Percentiles rank a stretch among this genome's conserved stretches.
These are phyloP conservation scores for Lamellibrachia luymesi DNA, from an alignment of 1,140 invertebrate species.

Conservation along the genomic window DNA sequence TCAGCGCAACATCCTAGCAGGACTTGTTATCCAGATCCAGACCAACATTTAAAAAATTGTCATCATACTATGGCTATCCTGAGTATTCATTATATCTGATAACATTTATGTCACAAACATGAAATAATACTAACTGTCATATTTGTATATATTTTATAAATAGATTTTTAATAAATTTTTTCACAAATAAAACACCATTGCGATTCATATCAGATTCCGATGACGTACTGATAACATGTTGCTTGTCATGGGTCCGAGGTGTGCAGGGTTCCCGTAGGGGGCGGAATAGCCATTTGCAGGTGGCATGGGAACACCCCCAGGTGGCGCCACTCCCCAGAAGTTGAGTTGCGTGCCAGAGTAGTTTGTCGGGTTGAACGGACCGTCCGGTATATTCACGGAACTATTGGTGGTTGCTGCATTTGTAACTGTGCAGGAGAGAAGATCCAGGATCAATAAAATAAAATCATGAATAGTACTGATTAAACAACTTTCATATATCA, in stretches of 20 bases:
- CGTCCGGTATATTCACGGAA: constrained; percentile 33
- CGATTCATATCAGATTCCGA: background rate
- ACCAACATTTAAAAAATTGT: too few relatives aligned
- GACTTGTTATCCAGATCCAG: too few relatives aligned
- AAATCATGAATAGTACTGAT: background rate
- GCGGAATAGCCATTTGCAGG: constrained; percentile 9
- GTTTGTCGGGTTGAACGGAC: constrained; percentile 55
- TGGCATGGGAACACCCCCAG: constrained; percentile 14
- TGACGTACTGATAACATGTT: constrained; percentile 19
- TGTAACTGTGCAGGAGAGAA: background rate
- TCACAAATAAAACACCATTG: background rate
- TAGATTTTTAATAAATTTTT: background rate
- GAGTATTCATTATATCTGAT: too few relatives aligned
- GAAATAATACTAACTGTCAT: too few relatives aligned
- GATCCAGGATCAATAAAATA: background rate
- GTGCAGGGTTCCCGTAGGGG: background rate
- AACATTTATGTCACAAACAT: too few relatives aligned
- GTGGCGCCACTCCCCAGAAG: constrained; percentile 51
- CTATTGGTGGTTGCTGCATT: background rate
- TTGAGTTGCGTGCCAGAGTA: constrained; percentile 58
- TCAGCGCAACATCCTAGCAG: too few relatives aligned
- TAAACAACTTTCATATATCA: too few relatives aligned
- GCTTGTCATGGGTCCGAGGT: constrained; percentile 27
- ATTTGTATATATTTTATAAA: too few relatives aligned
- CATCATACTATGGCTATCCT: too few relatives aligned